A percentile compares a stretch with the other conserved stretches of the same genome.
phyloP scores from a whole-genome alignment of 2,888 invertebrate genomes.

The Sycophila texana region DNA sequence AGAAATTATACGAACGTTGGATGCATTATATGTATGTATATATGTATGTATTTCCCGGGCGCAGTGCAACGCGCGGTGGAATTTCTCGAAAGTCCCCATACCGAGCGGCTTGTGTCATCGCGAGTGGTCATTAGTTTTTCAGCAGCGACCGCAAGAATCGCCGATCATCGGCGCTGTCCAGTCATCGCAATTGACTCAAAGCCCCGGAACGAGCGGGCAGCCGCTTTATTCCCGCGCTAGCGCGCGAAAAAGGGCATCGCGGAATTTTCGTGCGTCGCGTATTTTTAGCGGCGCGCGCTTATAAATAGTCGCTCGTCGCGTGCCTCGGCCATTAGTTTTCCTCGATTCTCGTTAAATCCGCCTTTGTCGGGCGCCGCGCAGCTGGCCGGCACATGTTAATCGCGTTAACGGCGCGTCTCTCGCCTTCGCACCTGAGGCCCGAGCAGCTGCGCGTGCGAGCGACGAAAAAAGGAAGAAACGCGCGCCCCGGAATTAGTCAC shows the following conservation, averaged over 20 bases:
- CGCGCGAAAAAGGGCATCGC: background rate
- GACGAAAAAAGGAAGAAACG: background rate
- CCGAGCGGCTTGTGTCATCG: conserved; percentile 13
- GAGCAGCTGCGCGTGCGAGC: background rate
- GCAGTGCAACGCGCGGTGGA: background rate
- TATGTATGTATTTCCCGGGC: too few species aligned
- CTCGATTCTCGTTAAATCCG: conserved; percentile 39
- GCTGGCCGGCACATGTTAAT: conserved; percentile 28
- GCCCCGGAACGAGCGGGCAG: background rate
- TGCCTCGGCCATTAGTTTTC: conserved; percentile 21
- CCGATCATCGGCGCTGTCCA: background rate
- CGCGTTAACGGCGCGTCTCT: conserved; percentile 32
- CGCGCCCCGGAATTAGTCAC: conserved; percentile 32
- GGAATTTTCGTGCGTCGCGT: background rate
- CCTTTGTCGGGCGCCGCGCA: conserved; percentile 34
- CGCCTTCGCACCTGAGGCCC: background rate
- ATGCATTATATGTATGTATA: too few species aligned
- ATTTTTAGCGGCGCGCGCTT: conserved; percentile 5
- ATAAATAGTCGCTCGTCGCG: conserved; percentile 27
- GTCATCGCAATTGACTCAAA: background rate
- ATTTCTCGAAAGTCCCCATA: conserved; percentile 38
- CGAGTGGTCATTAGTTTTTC: conserved; percentile 43
- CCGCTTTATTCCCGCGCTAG: too few species aligned
- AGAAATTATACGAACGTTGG: too few species aligned
- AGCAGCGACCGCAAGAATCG: background rate